Conservation (phyloP, 2,113 vertebrate species). For the Guaruba guarouba region DNA sequence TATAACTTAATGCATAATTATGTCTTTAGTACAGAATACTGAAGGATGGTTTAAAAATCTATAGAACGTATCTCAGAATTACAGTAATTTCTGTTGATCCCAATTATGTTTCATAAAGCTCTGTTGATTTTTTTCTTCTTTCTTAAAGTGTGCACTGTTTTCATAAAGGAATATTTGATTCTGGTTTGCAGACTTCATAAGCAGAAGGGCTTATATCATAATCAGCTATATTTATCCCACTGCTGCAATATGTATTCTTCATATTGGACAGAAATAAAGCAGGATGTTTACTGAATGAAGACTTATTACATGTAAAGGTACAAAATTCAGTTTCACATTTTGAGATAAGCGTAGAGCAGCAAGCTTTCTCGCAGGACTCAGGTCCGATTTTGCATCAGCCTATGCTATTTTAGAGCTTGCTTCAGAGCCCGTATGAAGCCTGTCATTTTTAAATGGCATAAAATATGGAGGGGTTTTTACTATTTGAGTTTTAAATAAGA, state of each 20-base stretch:
- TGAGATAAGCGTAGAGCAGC: not conserved
- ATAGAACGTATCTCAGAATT: not conserved
- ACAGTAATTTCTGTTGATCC: constrained; percentile 25
- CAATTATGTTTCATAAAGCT: constrained; percentile 10
- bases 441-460: not conserved
- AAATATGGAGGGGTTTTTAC: not conserved
- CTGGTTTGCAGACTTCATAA: not conserved
- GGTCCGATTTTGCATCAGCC: not conserved
- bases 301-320: not conserved
- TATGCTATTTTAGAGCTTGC: not conserved
- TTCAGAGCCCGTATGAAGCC: not conserved
- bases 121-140: not conserved
- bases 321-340: not conserved
- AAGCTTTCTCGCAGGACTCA: not conserved
- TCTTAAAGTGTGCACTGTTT: not conserved
- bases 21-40: constrained; percentile 6
- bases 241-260: not conserved
- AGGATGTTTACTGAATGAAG: not conserved
- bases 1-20: constrained; percentile 45
- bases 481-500: not conserved
- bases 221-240: not conserved
- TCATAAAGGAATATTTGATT: not conserved
- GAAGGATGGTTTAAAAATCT: constrained; percentile 17
- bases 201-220: not conserved
- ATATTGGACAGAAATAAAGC: not conserved